These are phyloP conservation scores for Ichneumoninae sp. DNA, from an alignment of 2,888 invertebrate genomes.

Conservation along the genomic window DNA sequence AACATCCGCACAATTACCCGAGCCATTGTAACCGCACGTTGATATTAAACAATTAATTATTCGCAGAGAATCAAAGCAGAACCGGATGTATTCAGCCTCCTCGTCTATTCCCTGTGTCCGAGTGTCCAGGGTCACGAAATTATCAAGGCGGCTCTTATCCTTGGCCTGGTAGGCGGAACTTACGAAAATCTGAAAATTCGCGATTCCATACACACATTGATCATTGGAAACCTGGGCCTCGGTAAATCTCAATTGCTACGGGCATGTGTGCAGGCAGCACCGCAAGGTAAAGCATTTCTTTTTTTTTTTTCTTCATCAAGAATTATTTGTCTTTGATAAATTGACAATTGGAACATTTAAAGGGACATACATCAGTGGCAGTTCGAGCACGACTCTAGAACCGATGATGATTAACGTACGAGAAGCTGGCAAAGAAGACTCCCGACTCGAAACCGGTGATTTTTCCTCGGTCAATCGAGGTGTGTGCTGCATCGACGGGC, in stretches of 20 bases:
- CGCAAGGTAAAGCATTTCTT: conserved; percentile 87
- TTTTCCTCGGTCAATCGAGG: conserved; percentile 92
- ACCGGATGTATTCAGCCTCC: conserved; percentile 89
- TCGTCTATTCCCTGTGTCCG: conserved; percentile 95
- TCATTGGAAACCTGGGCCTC: conserved; percentile 95
- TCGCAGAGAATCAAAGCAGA: conserved; percentile 90
- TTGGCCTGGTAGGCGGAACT: conserved; percentile 92
- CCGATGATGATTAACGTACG: conserved; percentile 24
- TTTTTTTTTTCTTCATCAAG: background rate
- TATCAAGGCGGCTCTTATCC: conserved; percentile 93
- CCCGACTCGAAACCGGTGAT: conserved; percentile 93
- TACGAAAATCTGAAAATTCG: conserved; percentile 74
- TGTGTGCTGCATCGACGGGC: conserved; percentile 95
- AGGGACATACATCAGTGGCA: conserved; percentile 54
- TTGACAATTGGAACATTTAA: background rate
- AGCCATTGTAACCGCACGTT: background rate
- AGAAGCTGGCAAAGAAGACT: conserved; percentile 85
- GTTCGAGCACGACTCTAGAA: conserved; percentile 76
- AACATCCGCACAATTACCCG: background rate
- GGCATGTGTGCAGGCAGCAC: conserved; percentile 91
- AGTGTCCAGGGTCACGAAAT: conserved; percentile 95
- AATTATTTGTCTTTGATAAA: background rate
- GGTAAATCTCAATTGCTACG: conserved; percentile 95
- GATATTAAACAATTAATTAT: background rate
- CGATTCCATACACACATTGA: conserved; percentile 89